These are phyloP conservation scores for Desmodus rotundus DNA, from an alignment of 2,113 vertebrate genomes.

Conservation along the genomic window DNA sequence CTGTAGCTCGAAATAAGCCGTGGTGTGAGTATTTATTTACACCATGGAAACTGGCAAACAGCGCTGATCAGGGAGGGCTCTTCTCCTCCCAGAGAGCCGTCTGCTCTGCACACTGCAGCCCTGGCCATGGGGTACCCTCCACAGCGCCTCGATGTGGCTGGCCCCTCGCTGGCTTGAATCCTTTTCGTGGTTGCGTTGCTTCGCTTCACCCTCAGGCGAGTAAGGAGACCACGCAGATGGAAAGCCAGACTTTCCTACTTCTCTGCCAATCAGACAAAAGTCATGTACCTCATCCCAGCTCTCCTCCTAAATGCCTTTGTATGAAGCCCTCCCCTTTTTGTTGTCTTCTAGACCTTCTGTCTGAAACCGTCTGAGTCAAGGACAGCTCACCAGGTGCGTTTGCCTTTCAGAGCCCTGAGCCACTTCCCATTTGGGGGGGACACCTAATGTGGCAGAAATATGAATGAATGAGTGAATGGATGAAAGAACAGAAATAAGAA, in stretches of 20 bases:
- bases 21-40: not conserved
- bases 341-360: not conserved
- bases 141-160: not conserved
- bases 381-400: not conserved
- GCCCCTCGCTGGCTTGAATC: not conserved
- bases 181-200: not conserved
- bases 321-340: not conserved
- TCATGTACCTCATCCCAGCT: not conserved
- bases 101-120: not conserved
- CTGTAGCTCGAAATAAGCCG: not conserved
- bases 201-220: not conserved
- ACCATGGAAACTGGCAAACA: not conserved
- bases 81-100: not conserved
- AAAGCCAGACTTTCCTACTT: not conserved
- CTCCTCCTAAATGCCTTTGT: not conserved
- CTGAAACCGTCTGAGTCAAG: constrained; percentile 7
- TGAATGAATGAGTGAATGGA: not conserved
- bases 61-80: not conserved
- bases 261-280: not conserved
- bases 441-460: not conserved
- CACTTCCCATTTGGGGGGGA: not conserved
- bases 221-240: not conserved
- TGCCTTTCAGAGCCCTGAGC: not conserved
- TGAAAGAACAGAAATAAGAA: not conserved
- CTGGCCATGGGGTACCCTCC: not conserved